A percentile compares a stretch with the other conserved stretches of the same genome.
phyloP scores from a whole-genome alignment of 2,113 vertebrate genomes.

The Holacanthus passer region DNA sequence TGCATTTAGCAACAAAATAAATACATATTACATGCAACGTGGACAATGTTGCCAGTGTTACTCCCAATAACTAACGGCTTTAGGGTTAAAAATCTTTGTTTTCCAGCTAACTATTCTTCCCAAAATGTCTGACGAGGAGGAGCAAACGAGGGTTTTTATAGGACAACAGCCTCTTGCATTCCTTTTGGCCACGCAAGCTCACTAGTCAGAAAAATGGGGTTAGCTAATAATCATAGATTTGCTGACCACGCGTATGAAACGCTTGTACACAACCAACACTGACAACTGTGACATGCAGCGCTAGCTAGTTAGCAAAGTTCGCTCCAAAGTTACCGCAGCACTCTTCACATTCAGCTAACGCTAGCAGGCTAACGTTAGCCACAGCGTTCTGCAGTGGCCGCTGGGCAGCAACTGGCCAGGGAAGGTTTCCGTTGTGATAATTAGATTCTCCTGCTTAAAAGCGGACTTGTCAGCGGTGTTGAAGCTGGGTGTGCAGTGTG shows the following conservation, averaged over 20 bases:
- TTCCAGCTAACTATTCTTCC: conserved; percentile 14
- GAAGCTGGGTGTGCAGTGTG: neutral
- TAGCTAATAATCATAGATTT: accelerated
- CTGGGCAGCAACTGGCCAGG: neutral
- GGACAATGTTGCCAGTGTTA: accelerated
- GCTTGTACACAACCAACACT: neutral
- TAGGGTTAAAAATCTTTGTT: neutral
- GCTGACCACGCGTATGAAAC: too few species aligned
- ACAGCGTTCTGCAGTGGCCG: conserved; percentile 1
- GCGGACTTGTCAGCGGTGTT: accelerated
- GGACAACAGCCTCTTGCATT: conserved; percentile 50
- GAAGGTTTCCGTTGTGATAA: neutral
- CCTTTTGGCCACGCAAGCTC: conserved; percentile 45
- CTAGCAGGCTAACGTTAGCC: conserved; percentile 66
- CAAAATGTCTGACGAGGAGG: conserved; percentile 81
- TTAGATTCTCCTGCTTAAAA: neutral
- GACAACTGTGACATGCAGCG: too few species aligned
- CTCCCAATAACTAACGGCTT: neutral
- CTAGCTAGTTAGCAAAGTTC: conserved; percentile 50
- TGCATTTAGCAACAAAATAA: neutral
- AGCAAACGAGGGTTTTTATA: conserved; percentile 47
- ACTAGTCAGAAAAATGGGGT: neutral
- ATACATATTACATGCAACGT: neutral
- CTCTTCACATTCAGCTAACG: conserved; percentile 28
- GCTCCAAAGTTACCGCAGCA: conserved; percentile 40